These are phyloP conservation scores for Parapristionchus giblindavisi DNA, from an alignment of 2,888 invertebrate species.

Conservation along the genomic window DNA sequence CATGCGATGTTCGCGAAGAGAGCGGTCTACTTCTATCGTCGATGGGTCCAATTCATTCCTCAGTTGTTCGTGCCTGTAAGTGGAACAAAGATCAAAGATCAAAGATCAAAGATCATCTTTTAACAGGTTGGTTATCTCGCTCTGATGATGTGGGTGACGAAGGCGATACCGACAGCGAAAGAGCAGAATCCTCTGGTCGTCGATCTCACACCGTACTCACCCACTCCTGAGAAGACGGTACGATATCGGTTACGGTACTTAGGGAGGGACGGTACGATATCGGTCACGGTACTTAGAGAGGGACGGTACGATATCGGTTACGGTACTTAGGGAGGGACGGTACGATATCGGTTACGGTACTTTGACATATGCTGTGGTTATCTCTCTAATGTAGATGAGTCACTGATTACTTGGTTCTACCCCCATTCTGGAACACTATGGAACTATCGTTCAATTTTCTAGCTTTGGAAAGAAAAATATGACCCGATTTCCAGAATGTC, in stretches of 20 bases:
- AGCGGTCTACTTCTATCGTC: constrained; percentile 56
- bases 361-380: not conserved
- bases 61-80: constrained; percentile 57
- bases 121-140: constrained; percentile 45
- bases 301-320: too few species aligned
- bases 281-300: too few species aligned
- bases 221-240: not conserved
- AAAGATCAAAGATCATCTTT: too few species aligned
- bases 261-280: not conserved
- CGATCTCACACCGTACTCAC: constrained; percentile 39
- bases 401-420: too few species aligned
- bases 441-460: too few species aligned
- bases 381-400: too few species aligned
- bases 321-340: not conserved
- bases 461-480: too few species aligned
- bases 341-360: not conserved
- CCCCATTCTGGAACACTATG: not conserved
- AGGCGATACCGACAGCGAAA: constrained; percentile 41
- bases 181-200: constrained; percentile 45
- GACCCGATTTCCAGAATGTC: too few species aligned
- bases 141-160: constrained; percentile 45
- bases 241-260: not conserved
- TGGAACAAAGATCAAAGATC: not conserved
- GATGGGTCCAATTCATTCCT: constrained; percentile 62
- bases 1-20: constrained; percentile 62